phyloP scores from a whole-genome alignment of 2,797 vertebrate genomes.

The Hapalemur alaotrensis region DNA sequence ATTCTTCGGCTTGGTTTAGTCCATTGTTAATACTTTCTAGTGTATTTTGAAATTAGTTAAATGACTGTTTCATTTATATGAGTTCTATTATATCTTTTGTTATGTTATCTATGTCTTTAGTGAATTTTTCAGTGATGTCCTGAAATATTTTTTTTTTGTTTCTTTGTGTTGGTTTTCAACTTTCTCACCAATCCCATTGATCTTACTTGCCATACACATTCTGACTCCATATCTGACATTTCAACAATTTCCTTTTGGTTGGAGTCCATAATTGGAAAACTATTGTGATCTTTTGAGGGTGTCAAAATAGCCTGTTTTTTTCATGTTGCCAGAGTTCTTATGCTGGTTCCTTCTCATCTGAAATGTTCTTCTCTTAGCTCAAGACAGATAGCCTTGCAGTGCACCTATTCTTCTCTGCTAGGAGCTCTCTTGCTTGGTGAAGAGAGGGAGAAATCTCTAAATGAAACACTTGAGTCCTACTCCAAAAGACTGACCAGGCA shows the following conservation, averaged over 20 bases:
- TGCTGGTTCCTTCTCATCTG: background rate
- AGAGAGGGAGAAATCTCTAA: background rate
- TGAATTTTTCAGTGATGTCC: no score
- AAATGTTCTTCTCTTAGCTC: background rate
- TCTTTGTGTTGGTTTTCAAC: background rate
- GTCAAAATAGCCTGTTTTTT: background rate
- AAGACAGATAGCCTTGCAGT: background rate
- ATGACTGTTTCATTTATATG: no score
- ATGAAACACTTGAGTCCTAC: background rate
- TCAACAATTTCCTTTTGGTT: background rate
- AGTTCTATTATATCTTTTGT: no score
- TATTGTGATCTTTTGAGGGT: background rate
- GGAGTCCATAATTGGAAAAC: background rate
- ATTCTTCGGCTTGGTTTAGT: no score
- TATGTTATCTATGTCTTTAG: no score
- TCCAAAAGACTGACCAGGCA: background rate
- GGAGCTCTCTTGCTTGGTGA: background rate
- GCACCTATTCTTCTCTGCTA: background rate
- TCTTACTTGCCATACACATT: background rate
- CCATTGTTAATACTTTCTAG: no score
- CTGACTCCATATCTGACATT: background rate
- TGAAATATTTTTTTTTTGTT: background rate
- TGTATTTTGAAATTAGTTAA: no score
- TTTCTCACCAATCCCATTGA: background rate
- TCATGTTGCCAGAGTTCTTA: background rate